Evolutionary conservation across 1,140 invertebrate genomes (phyloP).

Genomic region (Drosophila mayri): DNA sequence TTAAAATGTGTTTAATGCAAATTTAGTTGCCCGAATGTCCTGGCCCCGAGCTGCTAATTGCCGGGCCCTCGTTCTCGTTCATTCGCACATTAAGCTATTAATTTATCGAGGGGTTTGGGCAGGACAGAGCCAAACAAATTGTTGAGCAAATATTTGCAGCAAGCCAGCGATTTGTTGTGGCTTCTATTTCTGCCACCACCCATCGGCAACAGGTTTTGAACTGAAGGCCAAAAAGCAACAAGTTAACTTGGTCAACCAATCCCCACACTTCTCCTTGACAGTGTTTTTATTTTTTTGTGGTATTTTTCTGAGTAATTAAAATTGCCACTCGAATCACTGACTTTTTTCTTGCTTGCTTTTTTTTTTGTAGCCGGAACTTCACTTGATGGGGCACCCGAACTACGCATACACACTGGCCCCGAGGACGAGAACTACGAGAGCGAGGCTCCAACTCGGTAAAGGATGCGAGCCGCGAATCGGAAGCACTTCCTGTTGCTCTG

Average conservation of each 20-base stretch:
- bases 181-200: conserved; percentile 15
- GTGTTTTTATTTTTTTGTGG: conserved; percentile 12
- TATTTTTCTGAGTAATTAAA: conserved; percentile 30
- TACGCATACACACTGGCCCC: conserved; percentile 45
- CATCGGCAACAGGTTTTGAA: conserved; percentile 18
- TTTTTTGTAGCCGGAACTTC: conserved; percentile 18
- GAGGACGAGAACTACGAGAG: conserved; percentile 38
- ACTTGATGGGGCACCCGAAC: conserved; percentile 31
- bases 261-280: neutral
- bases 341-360: conserved; percentile 1
- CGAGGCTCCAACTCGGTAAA: conserved; percentile 20
- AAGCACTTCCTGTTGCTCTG: conserved; percentile 49
- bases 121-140: conserved; percentile 56
- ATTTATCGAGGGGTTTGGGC: conserved; percentile 46
- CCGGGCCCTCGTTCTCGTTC: neutral
- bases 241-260: conserved; percentile 52
- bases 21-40: conserved; percentile 50
- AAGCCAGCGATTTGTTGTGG: conserved; percentile 57
- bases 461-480: conserved; percentile 26
- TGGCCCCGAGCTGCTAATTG: conserved; percentile 33
- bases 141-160: conserved; percentile 68
- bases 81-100: conserved; percentile 46
- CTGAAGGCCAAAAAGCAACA: conserved; percentile 50
- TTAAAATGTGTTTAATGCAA: conserved; percentile 79
- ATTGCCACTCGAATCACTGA: conserved; percentile 42